Base-by-base conservation (phyloP, 1,140 invertebrate genomes). In the Notospermus geniculatus region DNA sequence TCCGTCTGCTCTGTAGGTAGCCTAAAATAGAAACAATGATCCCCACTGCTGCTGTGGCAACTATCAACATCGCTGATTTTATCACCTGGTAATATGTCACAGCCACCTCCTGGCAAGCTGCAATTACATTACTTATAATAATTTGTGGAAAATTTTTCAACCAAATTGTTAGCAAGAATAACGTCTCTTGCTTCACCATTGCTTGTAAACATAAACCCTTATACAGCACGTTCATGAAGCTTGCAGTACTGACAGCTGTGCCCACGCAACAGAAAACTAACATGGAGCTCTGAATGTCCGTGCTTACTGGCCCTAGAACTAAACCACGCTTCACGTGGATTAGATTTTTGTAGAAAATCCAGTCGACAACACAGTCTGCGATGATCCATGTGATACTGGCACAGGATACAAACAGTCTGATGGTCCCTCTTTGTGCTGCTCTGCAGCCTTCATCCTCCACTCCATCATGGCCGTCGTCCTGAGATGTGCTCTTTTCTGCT, bases 141-240 rank as follows among this genome's bases (percentile, higher is more conserved):
- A 76, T 70, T 57, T 77, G 75, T 2, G 75, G 75, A 27, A 77
- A 63, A 54, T 75, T 72, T 53, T 75, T 72, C 1, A 72, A 64
- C 75, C 73, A 75, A 25, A 77, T 70, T 11, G 62, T 71, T 1
- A 75, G 62, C 2, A 67, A 65, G 0, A 70, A 71, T 1, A 71
- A 64, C 11, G 72, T 43, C 50, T 77, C 73, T 1, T 61, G 54
- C 36, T 77, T 67, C 13, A 75, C 32, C 70, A 70, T 74, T 2
- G 70, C 63, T 54, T 71, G 66, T 9, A 64, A 45, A 2, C 66
- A 55, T 54, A 73, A 73, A 23, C 70, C 57, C 54, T 75, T 72
- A 61, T 61, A 68, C 58, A 67, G 67, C 17, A 75, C 59, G 60
- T 77, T 77, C 7, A 62, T 46, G 17, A 66, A 59, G 41, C 74